Conservation (phyloP, 53 echinoderm and acorn worm genomes). For the Glandiceps talaboti region DNA sequence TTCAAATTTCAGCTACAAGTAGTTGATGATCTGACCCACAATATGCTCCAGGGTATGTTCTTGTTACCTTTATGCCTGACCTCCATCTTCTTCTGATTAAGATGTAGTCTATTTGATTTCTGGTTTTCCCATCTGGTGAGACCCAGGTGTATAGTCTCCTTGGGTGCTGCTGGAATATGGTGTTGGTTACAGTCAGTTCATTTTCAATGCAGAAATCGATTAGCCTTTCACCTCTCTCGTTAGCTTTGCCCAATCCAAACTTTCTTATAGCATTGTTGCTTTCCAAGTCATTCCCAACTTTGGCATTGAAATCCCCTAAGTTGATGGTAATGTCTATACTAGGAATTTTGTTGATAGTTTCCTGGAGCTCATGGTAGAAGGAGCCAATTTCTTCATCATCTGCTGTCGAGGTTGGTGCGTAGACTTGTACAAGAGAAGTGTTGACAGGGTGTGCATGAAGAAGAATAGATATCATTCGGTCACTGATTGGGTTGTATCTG, state of each 20-base stretch:
- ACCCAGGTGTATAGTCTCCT: constrained; percentile 19
- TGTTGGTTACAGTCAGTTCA: constrained; percentile 6
- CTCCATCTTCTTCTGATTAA: constrained; percentile 12
- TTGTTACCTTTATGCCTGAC: constrained; percentile 1
- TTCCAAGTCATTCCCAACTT: constrained; percentile 17
- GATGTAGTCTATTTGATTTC: constrained; percentile 27
- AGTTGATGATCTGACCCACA: too few relatives aligned
- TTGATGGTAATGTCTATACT: constrained; percentile 23
- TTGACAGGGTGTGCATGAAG: constrained; percentile 14
- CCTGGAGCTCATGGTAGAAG: constrained; percentile 28
- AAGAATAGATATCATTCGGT: constrained; percentile 19
- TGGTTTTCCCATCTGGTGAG: constrained; percentile 9
- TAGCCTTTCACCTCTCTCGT: constrained; percentile 17
- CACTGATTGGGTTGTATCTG: constrained; percentile 19
- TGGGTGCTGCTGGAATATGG: constrained; percentile 14
- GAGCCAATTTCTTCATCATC: constrained; percentile 24
- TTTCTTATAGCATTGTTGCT: constrained; percentile 11
- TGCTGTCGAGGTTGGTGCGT: constrained; percentile 22
- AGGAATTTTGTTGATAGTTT: constrained; percentile 6
- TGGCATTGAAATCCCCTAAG: constrained; percentile 48
- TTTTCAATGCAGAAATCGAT: constrained; percentile 16
- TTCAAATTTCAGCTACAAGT: too few relatives aligned
- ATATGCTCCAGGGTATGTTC: constrained; percentile 7
- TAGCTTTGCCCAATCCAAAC: constrained; percentile 12
- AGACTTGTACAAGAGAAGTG: constrained; percentile 21